Base-by-base conservation (phyloP, 2,113 vertebrate species). In the Scomber japonicus region DNA sequence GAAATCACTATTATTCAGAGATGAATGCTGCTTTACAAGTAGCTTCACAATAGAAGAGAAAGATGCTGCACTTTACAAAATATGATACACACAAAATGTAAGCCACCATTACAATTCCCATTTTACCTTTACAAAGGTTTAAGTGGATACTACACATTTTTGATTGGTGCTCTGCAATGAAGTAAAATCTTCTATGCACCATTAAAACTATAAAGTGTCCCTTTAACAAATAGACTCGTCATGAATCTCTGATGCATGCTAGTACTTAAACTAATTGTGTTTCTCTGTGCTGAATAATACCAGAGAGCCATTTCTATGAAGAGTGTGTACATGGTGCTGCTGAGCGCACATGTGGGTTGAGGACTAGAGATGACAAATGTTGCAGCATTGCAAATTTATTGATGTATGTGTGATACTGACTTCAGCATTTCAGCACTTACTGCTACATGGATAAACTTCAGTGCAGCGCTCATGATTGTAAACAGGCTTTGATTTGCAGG, bases 261-360 rank as follows among this genome's bases (percentile, higher is more conserved):
- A 3, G 71, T 86, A 91, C 89, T 91, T 89, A 82, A 81, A 85
- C 72, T 89, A 90, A 94, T 91, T 91, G 88, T 90, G 71, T 86
- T 88, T 81, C 80, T 75, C 80, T 51, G 68, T 27, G 60, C 60
- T 74, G 81, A 80, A 82, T 89, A 82, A 86, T 57, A 68, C 74
- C 68, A 63, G 45, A 73, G 71, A 81, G 53, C 60, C 68, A 83
- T 89, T 91, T 83, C 65, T 67, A 81, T 75, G 69, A 67, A 50
- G 69, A 55, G 79, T 63, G 77, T 12, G 50, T 78, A 74, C 44
- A 50, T 24, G 44, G 64, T 14, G 21, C 46, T 78, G 65, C 83
- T 56, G 78, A 71, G 82, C 40, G 19, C 48, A 82, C 78, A 45
- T 70, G 60, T 13, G 45, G 65, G 68, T 50, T 16, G 30, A 40